Evolutionary conservation across 1,140 invertebrate species (phyloP).

Genomic region (Bemisia tabaci): DNA sequence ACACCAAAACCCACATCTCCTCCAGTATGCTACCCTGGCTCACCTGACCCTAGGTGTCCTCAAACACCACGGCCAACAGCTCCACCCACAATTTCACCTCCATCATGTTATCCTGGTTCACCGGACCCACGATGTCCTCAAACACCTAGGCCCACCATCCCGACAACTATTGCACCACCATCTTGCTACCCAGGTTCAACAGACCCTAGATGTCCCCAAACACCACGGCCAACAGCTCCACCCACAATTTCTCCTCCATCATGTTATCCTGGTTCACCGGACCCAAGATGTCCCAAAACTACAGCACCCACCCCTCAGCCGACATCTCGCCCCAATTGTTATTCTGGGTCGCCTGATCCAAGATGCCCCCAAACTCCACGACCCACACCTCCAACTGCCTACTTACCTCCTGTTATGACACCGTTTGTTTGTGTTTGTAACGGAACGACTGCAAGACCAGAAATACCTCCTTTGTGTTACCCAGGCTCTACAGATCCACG

Average conservation of each 20-base stretch:
- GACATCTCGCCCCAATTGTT: slow-evolving; percentile 23
- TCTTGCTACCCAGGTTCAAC: slow-evolving; percentile 28
- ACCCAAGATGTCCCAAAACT: slow-evolving; percentile 26
- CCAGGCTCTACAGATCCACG: slow-evolving; percentile 25
- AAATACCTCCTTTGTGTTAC: slow-evolving; percentile 19
- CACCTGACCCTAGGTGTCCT: slow-evolving; percentile 27
- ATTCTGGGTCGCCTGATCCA: slow-evolving; percentile 27
- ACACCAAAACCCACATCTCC: slow-evolving; percentile 15
- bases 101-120: slow-evolving; percentile 27
- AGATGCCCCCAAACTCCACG: slow-evolving; percentile 24
- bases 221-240: slow-evolving; percentile 19
- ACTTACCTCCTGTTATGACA: slow-evolving; percentile 17
- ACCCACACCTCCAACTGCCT: slow-evolving; percentile 16
- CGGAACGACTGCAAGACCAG: slow-evolving; percentile 17
- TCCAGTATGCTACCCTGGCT: slow-evolving; percentile 27
- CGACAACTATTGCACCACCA: slow-evolving; percentile 7
- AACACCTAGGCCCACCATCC: slow-evolving; percentile 16
- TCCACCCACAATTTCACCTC: slow-evolving; percentile 18
- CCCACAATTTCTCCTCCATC: slow-evolving; percentile 12
- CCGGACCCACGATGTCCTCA: slow-evolving; percentile 29
- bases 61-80: slow-evolving; percentile 17
- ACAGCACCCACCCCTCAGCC: slow-evolving; percentile 19
- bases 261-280: slow-evolving; percentile 24
- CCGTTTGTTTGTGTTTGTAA: slow-evolving; percentile 22
- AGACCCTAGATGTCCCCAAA: slow-evolving; percentile 28